Evolutionary conservation across 2,888 invertebrate genomes (phyloP).

Genomic region (Philereme transversata): DNA sequence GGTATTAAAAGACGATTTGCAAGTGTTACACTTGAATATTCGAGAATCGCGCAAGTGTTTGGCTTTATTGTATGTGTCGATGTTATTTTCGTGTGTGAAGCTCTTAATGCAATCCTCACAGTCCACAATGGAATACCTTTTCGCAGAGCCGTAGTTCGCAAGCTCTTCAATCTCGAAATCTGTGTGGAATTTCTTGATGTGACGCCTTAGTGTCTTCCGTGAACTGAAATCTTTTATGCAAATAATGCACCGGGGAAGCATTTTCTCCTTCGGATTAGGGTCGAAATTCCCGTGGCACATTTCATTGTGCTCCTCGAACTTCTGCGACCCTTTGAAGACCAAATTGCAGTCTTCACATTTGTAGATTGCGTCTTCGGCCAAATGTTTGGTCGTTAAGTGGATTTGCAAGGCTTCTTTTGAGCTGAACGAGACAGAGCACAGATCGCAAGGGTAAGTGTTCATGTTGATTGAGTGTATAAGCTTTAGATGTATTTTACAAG

Average conservation of each 20-base stretch:
- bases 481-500: conserved; percentile 72
- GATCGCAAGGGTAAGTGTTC: conserved; percentile 67
- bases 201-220: conserved; percentile 65
- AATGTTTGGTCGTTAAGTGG: conserved; percentile 63
- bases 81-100: conserved; percentile 56
- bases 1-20: conserved; percentile 51
- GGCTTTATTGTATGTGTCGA: conserved; percentile 49
- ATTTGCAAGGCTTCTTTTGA: conserved; percentile 59
- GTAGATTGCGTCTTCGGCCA: conserved; percentile 66
- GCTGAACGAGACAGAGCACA: conserved; percentile 66
- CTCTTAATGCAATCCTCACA: conserved; percentile 65
- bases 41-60: conserved; percentile 54
- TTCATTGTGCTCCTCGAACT: conserved; percentile 63
- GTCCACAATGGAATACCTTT: conserved; percentile 50
- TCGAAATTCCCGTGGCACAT: conserved; percentile 47
- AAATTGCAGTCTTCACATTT: conserved; percentile 71
- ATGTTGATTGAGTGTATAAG: conserved; percentile 67
- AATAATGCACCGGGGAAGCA: conserved; percentile 61
- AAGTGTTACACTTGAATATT: conserved; percentile 61
- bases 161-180: conserved; percentile 66
- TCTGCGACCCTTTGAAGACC: conserved; percentile 64
- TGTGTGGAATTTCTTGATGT: conserved; percentile 68
- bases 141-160: conserved; percentile 53
- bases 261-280: conserved; percentile 47
- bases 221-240: conserved; percentile 75